Evolutionary conservation across 2,113 vertebrate genomes (phyloP).

Genomic region (Melanotaenia duboulayi): DNA sequence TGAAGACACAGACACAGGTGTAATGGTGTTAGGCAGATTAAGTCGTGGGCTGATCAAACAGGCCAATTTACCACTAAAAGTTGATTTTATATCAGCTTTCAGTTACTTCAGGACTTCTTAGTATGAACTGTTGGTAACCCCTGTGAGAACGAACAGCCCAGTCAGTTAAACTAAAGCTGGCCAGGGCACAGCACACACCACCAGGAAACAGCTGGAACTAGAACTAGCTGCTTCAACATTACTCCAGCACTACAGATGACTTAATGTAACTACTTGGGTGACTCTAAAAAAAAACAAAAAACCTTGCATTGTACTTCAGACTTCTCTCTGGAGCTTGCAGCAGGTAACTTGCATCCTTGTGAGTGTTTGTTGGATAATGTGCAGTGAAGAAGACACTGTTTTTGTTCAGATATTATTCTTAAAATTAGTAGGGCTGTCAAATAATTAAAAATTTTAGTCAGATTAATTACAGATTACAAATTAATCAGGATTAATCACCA

Average conservation of each 20-base stretch:
- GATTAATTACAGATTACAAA: too few species aligned
- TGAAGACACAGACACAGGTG: too few species aligned
- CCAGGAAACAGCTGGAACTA: constrained; percentile 51
- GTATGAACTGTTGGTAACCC: constrained; percentile 69
- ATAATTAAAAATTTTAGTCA: too few species aligned
- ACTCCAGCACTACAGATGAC: constrained; percentile 5
- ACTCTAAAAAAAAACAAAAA: neutral
- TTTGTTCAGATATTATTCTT: too few species aligned
- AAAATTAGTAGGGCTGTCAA: too few species aligned
- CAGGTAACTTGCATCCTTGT: neutral
- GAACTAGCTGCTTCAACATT: constrained; percentile 35
- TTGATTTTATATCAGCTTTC: too few species aligned
- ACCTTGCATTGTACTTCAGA: neutral
- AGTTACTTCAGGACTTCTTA: too few species aligned
- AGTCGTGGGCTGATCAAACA: too few species aligned
- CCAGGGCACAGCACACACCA: constrained; percentile 7
- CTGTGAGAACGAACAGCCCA: constrained; percentile 26
- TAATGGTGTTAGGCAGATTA: too few species aligned
- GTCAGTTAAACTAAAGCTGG: constrained; percentile 24
- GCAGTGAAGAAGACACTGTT: neutral
- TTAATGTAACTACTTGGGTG: neutral
- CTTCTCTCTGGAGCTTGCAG: neutral
- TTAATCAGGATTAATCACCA: too few species aligned
- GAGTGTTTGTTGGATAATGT: neutral
- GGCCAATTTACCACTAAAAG: too few species aligned